Percentiles rank a stretch among this genome's conserved stretches.
Conservation (phyloP, 2,113 vertebrate genomes). For the Microcebus murinus region DNA sequence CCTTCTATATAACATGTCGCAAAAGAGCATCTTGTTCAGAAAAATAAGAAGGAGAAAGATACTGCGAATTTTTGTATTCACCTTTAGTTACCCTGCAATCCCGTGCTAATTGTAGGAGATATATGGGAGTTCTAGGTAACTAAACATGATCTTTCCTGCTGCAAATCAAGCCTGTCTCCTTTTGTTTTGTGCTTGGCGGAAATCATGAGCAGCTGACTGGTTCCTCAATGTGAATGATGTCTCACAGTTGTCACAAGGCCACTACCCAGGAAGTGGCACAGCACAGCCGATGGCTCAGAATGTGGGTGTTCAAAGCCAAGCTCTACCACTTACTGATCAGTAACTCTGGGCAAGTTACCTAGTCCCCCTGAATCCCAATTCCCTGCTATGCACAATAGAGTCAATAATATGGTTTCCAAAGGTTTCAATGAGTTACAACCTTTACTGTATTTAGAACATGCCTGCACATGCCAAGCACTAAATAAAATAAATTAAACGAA, state of each 20-base stretch:
- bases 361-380: background rate
- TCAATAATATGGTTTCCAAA: background rate
- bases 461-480: background rate
- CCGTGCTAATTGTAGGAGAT: background rate
- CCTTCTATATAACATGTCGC: background rate
- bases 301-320: background rate
- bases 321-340: background rate
- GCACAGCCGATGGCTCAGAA: background rate
- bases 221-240: background rate
- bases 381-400: background rate
- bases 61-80: accelerated
- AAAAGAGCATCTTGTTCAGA: background rate
- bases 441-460: background rate
- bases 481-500: background rate
- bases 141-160: background rate
- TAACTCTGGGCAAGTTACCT: background rate
- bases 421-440: background rate
- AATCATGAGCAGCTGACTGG: background rate
- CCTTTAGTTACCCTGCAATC: background rate
- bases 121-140: background rate
- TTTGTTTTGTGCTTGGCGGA: background rate
- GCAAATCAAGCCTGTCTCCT: background rate
- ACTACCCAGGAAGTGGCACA: background rate
- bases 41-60: background rate
- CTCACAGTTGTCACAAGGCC: background rate